Percentiles rank a stretch among this genome's conserved stretches.
phyloP scores from a whole-genome alignment of 2,113 vertebrate species.

The Buteo buteo region DNA sequence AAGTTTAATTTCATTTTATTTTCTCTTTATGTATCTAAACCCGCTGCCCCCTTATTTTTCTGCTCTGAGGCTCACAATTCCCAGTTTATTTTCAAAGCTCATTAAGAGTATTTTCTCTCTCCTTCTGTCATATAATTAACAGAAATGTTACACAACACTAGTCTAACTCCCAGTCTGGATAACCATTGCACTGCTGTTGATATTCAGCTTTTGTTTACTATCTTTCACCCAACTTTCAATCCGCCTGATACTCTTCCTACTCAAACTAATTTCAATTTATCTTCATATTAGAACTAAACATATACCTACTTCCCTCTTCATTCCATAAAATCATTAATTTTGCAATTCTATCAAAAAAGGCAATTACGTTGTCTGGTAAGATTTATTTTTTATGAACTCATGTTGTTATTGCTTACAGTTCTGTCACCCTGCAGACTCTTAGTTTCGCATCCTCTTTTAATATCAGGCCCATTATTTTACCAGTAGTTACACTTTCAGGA shows the following conservation, averaged over 20 bases:
- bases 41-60: not conserved
- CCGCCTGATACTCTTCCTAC: not conserved
- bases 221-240: not conserved
- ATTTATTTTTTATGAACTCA: constrained; percentile 10
- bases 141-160: not conserved
- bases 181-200: not conserved
- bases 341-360: constrained; percentile 9
- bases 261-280: constrained; percentile 2
- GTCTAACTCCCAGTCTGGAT: not conserved
- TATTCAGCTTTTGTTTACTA: not conserved
- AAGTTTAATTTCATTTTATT: not conserved
- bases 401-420: not conserved
- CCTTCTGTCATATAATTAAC: not conserved
- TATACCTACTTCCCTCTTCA: not conserved
- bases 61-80: not conserved
- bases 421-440: not conserved
- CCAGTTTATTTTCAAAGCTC: constrained; percentile 16
- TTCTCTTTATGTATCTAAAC: not conserved
- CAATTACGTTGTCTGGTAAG: not conserved
- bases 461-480: constrained; percentile 10
- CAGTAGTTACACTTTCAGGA: not conserved
- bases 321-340: constrained; percentile 26
- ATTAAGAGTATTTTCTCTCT: not conserved
- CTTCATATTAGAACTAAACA: not conserved
- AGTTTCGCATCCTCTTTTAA: not conserved